Evolutionary conservation across 2,797 vertebrate genomes (phyloP).

Genomic region (Triplophysa yarkandensis): DNA sequence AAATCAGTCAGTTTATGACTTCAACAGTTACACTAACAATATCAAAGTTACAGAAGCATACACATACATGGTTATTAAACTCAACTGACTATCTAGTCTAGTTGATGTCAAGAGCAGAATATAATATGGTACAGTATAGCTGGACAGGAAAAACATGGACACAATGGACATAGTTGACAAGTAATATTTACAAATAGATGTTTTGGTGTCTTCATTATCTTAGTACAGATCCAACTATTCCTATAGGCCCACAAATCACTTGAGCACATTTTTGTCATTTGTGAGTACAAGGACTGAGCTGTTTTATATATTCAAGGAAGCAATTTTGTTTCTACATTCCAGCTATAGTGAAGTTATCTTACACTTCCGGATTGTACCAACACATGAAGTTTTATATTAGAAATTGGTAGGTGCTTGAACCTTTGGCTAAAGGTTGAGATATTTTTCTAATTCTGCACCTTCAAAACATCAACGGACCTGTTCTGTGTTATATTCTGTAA

Average conservation of each 20-base stretch:
- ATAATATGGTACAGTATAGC: slow-evolving; percentile 26
- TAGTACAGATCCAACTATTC: slow-evolving; percentile 45
- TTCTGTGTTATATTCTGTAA: background rate
- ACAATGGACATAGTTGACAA: slow-evolving; percentile 9
- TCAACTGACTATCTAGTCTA: slow-evolving; percentile 13
- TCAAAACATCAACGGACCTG: background rate
- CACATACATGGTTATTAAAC: slow-evolving; percentile 37
- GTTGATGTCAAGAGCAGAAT: slow-evolving; percentile 29
- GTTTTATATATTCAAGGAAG: slow-evolving; percentile 12
- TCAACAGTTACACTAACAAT: slow-evolving; percentile 40
- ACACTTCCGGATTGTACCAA: background rate
- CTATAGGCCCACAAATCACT: slow-evolving; percentile 18
- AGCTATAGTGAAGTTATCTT: background rate
- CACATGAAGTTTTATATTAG: background rate
- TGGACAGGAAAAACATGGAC: slow-evolving; percentile 36
- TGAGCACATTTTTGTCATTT: background rate
- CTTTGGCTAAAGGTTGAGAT: background rate
- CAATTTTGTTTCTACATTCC: background rate
- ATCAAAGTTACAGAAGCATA: slow-evolving; percentile 36
- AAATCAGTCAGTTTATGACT: slow-evolving; percentile 27
- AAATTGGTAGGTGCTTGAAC: background rate
- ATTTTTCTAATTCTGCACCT: background rate
- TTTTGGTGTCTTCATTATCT: slow-evolving; percentile 18
- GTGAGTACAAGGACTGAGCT: background rate
- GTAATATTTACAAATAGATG: slow-evolving; percentile 32